Evolutionary conservation across 2,888 invertebrate genomes (phyloP).

Genomic region (Lypha dubia): DNA sequence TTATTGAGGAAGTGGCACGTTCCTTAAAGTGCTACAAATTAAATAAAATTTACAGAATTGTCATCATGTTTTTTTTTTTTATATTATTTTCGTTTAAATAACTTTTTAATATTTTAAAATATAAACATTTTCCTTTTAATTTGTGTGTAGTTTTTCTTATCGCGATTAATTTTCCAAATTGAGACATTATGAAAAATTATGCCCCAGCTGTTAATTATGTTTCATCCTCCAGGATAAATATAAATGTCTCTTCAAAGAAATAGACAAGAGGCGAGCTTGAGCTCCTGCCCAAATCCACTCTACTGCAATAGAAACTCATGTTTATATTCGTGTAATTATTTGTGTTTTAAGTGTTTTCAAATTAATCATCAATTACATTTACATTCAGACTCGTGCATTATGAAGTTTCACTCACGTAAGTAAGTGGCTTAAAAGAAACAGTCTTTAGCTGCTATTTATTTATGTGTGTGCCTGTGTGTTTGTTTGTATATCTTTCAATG

Average conservation of each 20-base stretch:
- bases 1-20: slow-evolving; percentile 66
- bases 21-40: slow-evolving; percentile 52
- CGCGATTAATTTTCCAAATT: slow-evolving; percentile 47
- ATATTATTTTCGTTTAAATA: neutral
- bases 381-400: neutral
- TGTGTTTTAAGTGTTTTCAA: slow-evolving; percentile 8
- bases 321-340: neutral
- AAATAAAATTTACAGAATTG: slow-evolving; percentile 9
- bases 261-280: neutral
- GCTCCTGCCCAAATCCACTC: neutral
- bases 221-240: slow-evolving; percentile 59
- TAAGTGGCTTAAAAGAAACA: slow-evolving; percentile 42
- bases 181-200: slow-evolving; percentile 45
- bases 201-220: slow-evolving; percentile 57
- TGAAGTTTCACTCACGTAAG: slow-evolving; percentile 33
- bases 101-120: slow-evolving; percentile 34
- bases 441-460: neutral
- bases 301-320: slow-evolving; percentile 2
- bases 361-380: slow-evolving; percentile 51
- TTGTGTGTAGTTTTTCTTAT: slow-evolving; percentile 33
- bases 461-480: neutral
- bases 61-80: neutral
- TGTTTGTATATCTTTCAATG: slow-evolving; percentile 11
- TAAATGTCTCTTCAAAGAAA: slow-evolving; percentile 22
- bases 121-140: slow-evolving; percentile 43